Evolutionary conservation across 2,888 invertebrate genomes (phyloP), one percentile per base, ranked within the genome.

Genomic region (Xestoiulus laeticollis): DNA sequence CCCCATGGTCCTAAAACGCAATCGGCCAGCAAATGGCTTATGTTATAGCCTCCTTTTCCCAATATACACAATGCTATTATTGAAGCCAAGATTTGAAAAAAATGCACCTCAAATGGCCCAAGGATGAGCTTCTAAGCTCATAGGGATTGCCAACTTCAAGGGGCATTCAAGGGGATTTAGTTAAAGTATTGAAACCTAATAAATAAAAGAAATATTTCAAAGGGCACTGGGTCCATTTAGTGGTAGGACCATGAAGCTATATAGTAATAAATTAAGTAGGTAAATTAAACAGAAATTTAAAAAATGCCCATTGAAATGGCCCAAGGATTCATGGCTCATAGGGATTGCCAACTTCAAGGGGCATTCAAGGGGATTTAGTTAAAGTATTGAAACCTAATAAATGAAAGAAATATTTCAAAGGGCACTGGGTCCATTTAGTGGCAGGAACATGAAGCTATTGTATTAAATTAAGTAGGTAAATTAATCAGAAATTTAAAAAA

Each of bases 31-130:
- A 59, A 59, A 59, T 59, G 53, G 53, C 53, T 59, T 59, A 59
- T 59, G n/a, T 59, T 59, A 59, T 59, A n/a, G 53, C 53, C n/a
- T 59, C 53, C n/a, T 59, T n/a, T 59, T n/a, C 53, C 53, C 53
- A n/a, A 59, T 59, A 59, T n/a, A 59, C 53, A 59, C 53, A n/a
- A 59, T 59, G 53, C 53, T 59, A 59, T 59, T 59, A 59, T 59
- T n/a, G 53, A 59, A 19, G 53, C 53, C n/a, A 59, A 59, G 53
- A 59, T 19, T 59, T 59, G 19, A 59, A 59, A 59, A 59, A n/a
- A 59, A 5, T 0, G 14, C 48, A 10, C 53, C n/a, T 19, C n/a
- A 59, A 59, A 59, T 59, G 53, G n/a, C 53, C 5, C n/a, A 59
- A 59, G n/a, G 53, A 8, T 59, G n/a, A 59, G 53, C 53, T 59